Base-by-base conservation (phyloP, 2,113 vertebrate species). In the Cyanocitta stelleri region DNA sequence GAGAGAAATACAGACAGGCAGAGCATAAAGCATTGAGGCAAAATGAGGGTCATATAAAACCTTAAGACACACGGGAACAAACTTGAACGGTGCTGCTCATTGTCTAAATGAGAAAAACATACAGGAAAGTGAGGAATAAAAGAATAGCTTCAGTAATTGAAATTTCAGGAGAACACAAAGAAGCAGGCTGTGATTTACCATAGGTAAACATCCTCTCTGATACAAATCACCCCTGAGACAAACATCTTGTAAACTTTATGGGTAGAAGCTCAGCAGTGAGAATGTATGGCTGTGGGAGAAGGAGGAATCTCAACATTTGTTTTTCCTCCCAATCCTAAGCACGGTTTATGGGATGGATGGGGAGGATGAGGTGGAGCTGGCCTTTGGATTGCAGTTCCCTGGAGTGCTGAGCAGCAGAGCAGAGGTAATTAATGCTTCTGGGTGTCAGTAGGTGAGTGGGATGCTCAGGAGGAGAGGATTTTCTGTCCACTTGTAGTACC, bases 91-190 rank as follows among this genome's bases (percentile, higher is more conserved):
- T 39, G 46, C 32, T 58, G 33, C 48, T 89, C 26, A n/a, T 96
- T 91, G 90, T 80, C 85, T 86, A 84, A 96, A 93, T 78, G 85
- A 92, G 88, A 93, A 79, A 92, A 97, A 88, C 32, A 63, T n/a
- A 32, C 33, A n/a, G 82, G 55, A 85, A 85, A 83, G 37, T 11
- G 37, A 59, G 90, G 83, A 95, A 89, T 77, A 91, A 94, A 89
- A 85, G 64, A 89, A 94, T 35, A 49, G 75, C 48, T 77, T 83
- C 61, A 41, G 83, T 96, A 96, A 96, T 71, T 96, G 96, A 95
- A 96, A 94, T 90, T 95, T 96, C 90, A 87, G 90, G 85, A 86
- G 67, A 93, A 86, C 85, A 93, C 85, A 90, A 83, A 94, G 82
- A 67, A 86, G 55, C 55, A 80, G 91, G 35, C 75, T 74, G 67